Evolutionary conservation across 2,113 vertebrate genomes (phyloP).

Genomic region (Aphyosemion australe): DNA sequence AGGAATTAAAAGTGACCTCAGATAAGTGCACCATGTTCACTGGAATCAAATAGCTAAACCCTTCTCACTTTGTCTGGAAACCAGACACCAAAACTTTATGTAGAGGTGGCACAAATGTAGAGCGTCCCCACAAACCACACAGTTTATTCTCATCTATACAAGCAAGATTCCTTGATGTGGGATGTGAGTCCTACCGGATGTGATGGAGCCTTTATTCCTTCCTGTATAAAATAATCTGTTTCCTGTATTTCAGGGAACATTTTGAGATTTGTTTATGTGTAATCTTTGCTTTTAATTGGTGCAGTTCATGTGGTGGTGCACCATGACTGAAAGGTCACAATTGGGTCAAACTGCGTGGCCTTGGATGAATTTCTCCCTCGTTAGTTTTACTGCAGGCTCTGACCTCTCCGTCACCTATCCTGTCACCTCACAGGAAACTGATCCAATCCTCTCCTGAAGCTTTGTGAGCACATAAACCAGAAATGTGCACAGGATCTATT

Average conservation of each 20-base stretch:
- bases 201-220: too few species aligned
- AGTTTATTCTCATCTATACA: neutral
- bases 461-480: slow-evolving; percentile 11
- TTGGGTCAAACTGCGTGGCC: slow-evolving; percentile 45
- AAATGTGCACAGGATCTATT: too few species aligned
- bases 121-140: slow-evolving; percentile 47
- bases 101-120: too few species aligned
- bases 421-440: slow-evolving; percentile 28
- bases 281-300: slow-evolving; percentile 8
- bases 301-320: slow-evolving; percentile 18
- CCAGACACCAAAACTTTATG: slow-evolving; percentile 61
- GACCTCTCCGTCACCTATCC: slow-evolving; percentile 24
- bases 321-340: slow-evolving; percentile 52
- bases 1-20: slow-evolving; percentile 17
- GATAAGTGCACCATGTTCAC: slow-evolving; percentile 35
- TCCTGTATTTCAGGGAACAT: too few species aligned
- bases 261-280: neutral
- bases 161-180: too few species aligned
- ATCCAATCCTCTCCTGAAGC: slow-evolving; percentile 28
- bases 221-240: slow-evolving; percentile 38
- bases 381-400: slow-evolving; percentile 41
- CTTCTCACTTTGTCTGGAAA: slow-evolving; percentile 52
- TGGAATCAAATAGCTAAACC: too few species aligned
- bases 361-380: slow-evolving; percentile 47
- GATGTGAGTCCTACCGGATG: too few species aligned